Evolutionary conservation across 2,113 vertebrate genomes (phyloP).

Genomic region (Crotalus horridus): DNA sequence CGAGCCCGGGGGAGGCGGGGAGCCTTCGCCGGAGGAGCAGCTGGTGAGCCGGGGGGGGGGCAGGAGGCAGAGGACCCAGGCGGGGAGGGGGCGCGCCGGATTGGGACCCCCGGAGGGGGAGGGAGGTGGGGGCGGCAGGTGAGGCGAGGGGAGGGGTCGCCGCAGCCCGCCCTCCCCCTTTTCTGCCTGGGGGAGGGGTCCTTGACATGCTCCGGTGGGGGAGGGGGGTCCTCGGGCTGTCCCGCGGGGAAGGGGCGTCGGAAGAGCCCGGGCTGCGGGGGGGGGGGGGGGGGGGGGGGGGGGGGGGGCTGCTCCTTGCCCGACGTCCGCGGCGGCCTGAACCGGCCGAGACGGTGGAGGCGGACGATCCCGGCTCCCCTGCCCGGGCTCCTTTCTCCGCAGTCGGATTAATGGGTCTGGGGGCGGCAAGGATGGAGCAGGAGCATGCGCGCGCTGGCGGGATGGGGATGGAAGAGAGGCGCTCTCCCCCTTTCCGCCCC

Average conservation of each 20-base stretch:
- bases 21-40: constrained; percentile 60
- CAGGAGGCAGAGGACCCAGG: neutral
- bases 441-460: neutral
- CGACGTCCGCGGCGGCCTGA: neutral
- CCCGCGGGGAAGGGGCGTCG: neutral
- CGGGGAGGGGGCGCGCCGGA: neutral
- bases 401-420: neutral
- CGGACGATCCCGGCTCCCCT: neutral
- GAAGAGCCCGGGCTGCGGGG: neutral
- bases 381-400: neutral
- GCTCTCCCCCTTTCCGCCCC: neutral
- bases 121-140: neutral
- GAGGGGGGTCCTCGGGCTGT: neutral
- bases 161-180: neutral
- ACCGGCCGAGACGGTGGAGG: neutral
- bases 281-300: too few relatives aligned
- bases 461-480: neutral
- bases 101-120: neutral
- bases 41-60: constrained; percentile 40
- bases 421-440: neutral
- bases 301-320: neutral
- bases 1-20: constrained; percentile 38
- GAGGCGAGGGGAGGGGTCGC: neutral
- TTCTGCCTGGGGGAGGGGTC: too few relatives aligned
- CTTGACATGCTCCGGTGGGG: neutral